phyloP scores from a whole-genome alignment of 2,113 vertebrate species.

The Xyrauchen texanus region DNA sequence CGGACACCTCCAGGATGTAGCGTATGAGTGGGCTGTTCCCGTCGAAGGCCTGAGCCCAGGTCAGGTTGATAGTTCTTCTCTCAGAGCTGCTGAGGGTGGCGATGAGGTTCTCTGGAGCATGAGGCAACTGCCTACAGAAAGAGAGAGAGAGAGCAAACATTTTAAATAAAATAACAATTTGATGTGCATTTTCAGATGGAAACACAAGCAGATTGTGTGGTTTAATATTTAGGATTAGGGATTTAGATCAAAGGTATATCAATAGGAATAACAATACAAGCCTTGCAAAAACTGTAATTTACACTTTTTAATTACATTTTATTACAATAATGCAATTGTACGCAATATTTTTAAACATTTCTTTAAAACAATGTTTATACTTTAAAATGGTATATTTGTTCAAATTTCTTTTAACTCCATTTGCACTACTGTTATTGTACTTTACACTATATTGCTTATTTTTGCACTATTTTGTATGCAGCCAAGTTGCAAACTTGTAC shows the following conservation, averaged over 20 bases:
- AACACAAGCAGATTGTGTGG: too few relatives aligned
- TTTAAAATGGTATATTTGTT: not conserved
- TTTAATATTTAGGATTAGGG: too few relatives aligned
- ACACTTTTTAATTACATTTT: too few relatives aligned
- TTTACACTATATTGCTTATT: too few relatives aligned
- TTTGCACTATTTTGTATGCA: not conserved
- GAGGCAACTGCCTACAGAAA: conserved; percentile 86
- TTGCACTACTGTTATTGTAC: not conserved
- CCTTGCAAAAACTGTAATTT: too few relatives aligned
- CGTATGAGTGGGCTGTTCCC: conserved; percentile 95
- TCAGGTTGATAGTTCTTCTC: conserved; percentile 91
- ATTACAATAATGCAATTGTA: not conserved
- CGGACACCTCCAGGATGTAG: conserved; percentile 93
- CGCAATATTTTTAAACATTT: too few relatives aligned
- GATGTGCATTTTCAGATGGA: too few relatives aligned
- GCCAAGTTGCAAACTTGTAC: not conserved
- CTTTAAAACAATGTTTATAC: too few relatives aligned
- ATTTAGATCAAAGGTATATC: too few relatives aligned
- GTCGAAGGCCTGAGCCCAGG: conserved; percentile 92
- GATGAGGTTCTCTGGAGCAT: conserved; percentile 87
- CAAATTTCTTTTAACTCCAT: not conserved
- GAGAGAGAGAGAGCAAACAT: not conserved
- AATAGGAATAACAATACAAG: too few relatives aligned
- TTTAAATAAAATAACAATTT: too few relatives aligned
- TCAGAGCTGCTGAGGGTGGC: conserved; percentile 81